Evolutionary conservation across 2,888 invertebrate species (phyloP), one percentile per base, ranked within the genome.

Genomic region (Cosmopolites sordidus): DNA sequence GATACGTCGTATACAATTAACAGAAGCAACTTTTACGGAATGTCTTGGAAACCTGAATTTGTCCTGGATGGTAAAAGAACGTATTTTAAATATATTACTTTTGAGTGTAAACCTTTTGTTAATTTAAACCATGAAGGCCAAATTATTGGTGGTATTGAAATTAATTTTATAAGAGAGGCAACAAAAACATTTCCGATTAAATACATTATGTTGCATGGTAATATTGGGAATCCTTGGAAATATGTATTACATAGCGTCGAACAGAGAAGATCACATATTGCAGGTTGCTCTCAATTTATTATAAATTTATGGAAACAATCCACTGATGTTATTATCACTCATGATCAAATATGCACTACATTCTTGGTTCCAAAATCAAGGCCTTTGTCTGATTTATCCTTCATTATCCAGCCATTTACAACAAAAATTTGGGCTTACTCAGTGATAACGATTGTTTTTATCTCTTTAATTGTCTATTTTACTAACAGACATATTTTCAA

Each of bases 291-390:
- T 4, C 53, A 53, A 27, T 53, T 39, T 38, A 43, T 53, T 1
- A 17, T 4, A 9, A 48, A 48, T 16, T 16, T 43, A 9, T 16
- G 53, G 39, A 43, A 16, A 9, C 22, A 42, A 4, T 16, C 22
- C 9, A 11, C 48, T 22, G 53, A 48, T 17, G 47, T 48, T 14
- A 42, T 40, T 1, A 9, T 48, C 4, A 53, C 37, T 37, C 48
- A 43, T 16, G 47, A 53, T 27, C 53, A 53, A 33, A 48, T 53
- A 6, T 53, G 53, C 17, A 9, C 16, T 8, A 53, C 53, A 1
- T 53, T 53, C 42, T 22, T 53, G 14, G 53, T 53, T 9, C 53
- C 53, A 5, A 53, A 48, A 14, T 18, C 48, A 2, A 15, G 27
- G 15, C 44, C 41, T 14, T 18, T 44, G n/a, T 29, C 48, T 6